These are phyloP conservation scores for Ardeotis arabs DNA, from an alignment of 2,113 vertebrate species.

Conservation along the genomic window DNA sequence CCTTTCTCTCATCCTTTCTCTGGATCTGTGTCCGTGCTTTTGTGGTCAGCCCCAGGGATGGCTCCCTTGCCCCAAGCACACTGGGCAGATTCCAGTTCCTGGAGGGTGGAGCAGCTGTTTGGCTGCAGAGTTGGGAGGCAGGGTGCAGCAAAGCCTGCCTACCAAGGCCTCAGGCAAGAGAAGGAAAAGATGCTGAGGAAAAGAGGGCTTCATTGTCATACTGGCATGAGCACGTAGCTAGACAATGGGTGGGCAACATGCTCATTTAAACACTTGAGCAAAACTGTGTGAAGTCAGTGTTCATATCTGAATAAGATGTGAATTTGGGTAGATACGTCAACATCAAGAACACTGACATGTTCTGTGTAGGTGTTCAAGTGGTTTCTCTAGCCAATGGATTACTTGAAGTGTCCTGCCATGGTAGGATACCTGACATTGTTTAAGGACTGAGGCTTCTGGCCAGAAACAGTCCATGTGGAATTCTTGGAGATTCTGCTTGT, in stretches of 20 bases:
- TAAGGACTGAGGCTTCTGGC: not conserved
- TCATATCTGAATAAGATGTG: not conserved
- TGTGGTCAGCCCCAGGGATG: not conserved
- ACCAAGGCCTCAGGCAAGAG: not conserved
- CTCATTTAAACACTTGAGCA: not conserved
- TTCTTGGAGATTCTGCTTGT: not conserved
- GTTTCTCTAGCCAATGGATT: not conserved
- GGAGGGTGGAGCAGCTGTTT: not conserved
- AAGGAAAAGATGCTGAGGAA: not conserved
- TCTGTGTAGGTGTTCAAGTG: not conserved
- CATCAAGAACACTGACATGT: not conserved
- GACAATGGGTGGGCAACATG: no score
- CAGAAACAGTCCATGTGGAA: not conserved
- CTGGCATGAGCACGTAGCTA: rapidly evolving
- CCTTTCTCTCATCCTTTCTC: not conserved
- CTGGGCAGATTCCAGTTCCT: not conserved
- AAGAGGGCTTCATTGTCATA: not conserved
- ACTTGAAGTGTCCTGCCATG: not conserved
- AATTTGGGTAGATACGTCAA: not conserved
- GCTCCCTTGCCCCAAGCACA: not conserved
- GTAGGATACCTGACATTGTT: not conserved
- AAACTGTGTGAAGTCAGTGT: not conserved
- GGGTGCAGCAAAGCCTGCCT: rapidly evolving
- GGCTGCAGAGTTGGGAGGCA: rapidly evolving
- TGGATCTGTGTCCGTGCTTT: not conserved